Conservation (phyloP, 2,113 vertebrate species). For the Corydoras sp. region DNA sequence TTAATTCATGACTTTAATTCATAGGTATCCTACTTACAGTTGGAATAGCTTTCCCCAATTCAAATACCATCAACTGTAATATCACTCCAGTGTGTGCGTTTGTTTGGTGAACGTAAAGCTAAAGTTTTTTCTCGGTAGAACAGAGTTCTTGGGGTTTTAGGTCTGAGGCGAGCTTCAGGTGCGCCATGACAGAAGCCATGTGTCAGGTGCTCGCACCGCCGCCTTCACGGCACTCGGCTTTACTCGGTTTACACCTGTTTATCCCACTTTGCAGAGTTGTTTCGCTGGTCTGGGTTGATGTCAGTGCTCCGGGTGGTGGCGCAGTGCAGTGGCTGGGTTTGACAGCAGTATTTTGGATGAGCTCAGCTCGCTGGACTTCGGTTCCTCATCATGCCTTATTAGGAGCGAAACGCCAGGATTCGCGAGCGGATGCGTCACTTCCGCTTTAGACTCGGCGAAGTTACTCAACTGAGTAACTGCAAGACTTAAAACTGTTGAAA, state of each 20-base stretch:
- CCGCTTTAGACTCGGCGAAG: conserved; percentile 19
- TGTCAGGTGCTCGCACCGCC: background rate
- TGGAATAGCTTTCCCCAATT: no score
- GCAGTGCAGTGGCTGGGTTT: background rate
- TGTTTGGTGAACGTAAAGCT: no score
- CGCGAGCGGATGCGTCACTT: conserved; percentile 37
- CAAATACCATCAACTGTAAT: no score
- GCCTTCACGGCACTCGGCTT: background rate
- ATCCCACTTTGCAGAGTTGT: background rate
- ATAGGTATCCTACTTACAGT: no score
- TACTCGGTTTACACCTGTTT: no score
- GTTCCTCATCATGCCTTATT: conserved; percentile 48
- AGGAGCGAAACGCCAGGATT: conserved; percentile 49
- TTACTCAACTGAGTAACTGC: conserved; percentile 15
- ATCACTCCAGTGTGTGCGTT: no score
- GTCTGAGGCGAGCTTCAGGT: background rate
- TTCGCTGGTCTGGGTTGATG: background rate
- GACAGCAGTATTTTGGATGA: conserved; percentile 13
- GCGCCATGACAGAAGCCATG: background rate
- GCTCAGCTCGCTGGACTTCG: conserved; percentile 34
- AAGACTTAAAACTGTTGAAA: background rate
- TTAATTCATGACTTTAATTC: no score
- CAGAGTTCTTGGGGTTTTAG: no score
- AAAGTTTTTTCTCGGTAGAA: no score
- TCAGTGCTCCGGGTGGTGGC: background rate